Conservation (phyloP, 2,113 vertebrate genomes). For the Microtus oregoni region DNA sequence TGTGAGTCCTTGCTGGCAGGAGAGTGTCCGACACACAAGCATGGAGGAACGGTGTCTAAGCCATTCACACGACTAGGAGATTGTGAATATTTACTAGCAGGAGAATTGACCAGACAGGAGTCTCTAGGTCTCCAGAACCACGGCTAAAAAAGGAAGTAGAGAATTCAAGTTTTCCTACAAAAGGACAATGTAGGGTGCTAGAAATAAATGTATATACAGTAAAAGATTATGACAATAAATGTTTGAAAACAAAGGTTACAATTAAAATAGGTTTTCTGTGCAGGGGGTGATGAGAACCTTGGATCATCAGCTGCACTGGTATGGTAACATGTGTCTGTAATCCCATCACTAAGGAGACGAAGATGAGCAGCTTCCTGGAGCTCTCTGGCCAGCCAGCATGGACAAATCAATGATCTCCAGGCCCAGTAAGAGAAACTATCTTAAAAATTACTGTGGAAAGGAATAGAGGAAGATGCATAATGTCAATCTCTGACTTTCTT, state of each 20-base stretch:
- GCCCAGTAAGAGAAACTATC: not conserved
- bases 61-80: not conserved
- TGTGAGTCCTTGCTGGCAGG: not conserved
- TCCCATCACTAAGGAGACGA: not conserved
- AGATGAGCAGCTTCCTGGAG: not conserved
- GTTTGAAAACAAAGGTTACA: not conserved
- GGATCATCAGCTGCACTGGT: not conserved
- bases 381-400: not conserved
- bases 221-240: not conserved
- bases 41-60: not conserved
- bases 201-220: not conserved
- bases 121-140: not conserved
- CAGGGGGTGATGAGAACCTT: not conserved
- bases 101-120: not conserved
- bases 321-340: not conserved
- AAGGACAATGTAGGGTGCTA: not conserved
- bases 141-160: not conserved
- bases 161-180: not conserved
- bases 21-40: not conserved
- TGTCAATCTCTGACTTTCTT: not conserved
- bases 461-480: not conserved
- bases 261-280: not conserved
- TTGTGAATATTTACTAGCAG: not conserved
- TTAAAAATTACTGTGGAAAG: not conserved
- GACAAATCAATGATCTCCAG: not conserved